Conservation (phyloP, 2,888 invertebrate species). For the Philereme vetulata region DNA sequence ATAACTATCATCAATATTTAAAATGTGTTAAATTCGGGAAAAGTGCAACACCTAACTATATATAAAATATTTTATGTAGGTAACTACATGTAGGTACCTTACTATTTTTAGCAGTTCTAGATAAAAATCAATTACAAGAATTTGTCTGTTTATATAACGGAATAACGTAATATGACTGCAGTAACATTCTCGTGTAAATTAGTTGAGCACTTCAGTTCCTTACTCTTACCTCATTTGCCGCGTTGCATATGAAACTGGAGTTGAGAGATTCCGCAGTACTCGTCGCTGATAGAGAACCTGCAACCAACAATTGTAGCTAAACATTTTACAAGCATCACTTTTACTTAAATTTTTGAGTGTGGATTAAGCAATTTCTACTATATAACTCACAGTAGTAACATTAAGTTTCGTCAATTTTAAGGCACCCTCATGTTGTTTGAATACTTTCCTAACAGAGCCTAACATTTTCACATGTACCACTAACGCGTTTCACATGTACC, state of each 20-base stretch:
- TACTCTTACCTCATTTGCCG: constrained; percentile 90
- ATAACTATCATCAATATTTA: background rate
- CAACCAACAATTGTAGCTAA: constrained; percentile 39
- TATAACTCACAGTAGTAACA: constrained; percentile 53
- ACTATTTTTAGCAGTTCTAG: too few species aligned
- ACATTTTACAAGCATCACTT: background rate
- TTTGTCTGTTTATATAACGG: too few species aligned
- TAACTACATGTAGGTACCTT: too few species aligned
- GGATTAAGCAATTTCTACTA: too few species aligned
- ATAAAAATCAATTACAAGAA: background rate
- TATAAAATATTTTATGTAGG: too few species aligned
- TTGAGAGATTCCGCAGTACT: constrained; percentile 94
- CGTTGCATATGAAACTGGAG: constrained; percentile 93
- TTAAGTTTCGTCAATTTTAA: constrained; percentile 56
- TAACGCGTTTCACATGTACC: background rate
- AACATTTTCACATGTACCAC: constrained; percentile 44
- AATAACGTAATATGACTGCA: too few species aligned
- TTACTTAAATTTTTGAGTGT: background rate
- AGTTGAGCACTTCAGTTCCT: background rate
- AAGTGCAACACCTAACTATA: background rate
- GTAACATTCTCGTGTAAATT: too few species aligned
- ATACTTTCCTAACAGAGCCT: constrained; percentile 49
- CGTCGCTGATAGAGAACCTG: constrained; percentile 91
- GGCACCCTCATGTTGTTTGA: constrained; percentile 57
- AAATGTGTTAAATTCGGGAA: background rate